These are phyloP conservation scores for Amia ocellicauda DNA, from an alignment of 2,113 vertebrate genomes.

Conservation along the genomic window DNA sequence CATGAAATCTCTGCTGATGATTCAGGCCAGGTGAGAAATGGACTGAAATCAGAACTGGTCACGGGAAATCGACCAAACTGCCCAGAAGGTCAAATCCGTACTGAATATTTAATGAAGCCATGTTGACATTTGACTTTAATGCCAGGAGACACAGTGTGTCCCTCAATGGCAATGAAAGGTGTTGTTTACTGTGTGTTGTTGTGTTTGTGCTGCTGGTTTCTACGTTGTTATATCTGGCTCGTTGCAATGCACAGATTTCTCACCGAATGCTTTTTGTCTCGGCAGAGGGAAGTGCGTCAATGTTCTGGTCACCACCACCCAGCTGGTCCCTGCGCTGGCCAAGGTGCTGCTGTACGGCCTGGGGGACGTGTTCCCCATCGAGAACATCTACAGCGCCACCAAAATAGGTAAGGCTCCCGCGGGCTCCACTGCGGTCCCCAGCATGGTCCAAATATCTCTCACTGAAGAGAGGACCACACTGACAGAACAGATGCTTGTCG, in stretches of 20 bases:
- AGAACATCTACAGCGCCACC: conserved; percentile 98
- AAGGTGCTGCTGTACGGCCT: conserved; percentile 95
- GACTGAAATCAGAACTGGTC: not conserved
- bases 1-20: conserved; percentile 89
- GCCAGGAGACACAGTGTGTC: no score
- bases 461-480: no score
- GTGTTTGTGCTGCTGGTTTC: not conserved
- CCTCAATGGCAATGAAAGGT: no score
- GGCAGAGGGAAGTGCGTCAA: conserved; percentile 92
- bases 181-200: not conserved
- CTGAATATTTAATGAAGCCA: no score
- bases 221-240: not conserved
- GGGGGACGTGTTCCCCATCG: conserved; percentile 91
- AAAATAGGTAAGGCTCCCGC: conserved; percentile 80
- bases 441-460: no score
- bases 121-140: no score
- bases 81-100: no score
- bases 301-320: conserved; percentile 94
- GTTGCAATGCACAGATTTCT: no score
- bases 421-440: no score
- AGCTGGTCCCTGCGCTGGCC: conserved; percentile 93
- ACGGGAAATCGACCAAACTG: no score
- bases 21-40: conserved; percentile 85
- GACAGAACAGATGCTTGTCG: not conserved
- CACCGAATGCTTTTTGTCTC: conserved; percentile 36